A percentile compares a stretch with the other conserved stretches of the same genome.
These are phyloP conservation scores for Bombus impatiens DNA, from an alignment of 1,140 invertebrate species.

Conservation along the genomic window DNA sequence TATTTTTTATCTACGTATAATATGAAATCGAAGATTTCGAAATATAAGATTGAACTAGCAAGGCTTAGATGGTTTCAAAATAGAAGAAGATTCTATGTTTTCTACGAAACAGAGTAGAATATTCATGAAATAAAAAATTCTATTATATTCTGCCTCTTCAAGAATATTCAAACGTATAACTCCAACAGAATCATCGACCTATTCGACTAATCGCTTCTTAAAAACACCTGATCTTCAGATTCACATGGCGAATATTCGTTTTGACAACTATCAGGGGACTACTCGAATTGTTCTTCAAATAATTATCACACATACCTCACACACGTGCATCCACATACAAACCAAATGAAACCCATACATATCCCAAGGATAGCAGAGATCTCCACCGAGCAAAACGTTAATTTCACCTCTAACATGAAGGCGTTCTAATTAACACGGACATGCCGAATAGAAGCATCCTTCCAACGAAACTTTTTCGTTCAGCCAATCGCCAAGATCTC, in stretches of 20 bases:
- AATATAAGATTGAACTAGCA: not conserved
- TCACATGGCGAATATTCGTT: not conserved
- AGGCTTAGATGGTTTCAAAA: not conserved
- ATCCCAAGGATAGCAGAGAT: slow-evolving; percentile 8
- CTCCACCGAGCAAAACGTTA: slow-evolving; percentile 1
- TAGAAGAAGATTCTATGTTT: not conserved
- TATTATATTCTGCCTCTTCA: no score
- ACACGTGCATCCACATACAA: not conserved
- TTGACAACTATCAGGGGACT: not conserved
- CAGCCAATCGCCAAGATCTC: not conserved
- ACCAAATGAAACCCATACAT: not conserved
- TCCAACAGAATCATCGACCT: no score
- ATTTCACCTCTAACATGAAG: slow-evolving; percentile 22
- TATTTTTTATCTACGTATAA: not conserved
- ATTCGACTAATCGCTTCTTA: no score
- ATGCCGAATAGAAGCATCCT: not conserved
- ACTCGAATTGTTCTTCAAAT: slow-evolving; percentile 27
- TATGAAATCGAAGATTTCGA: not conserved
- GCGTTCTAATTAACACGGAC: slow-evolving; percentile 30
- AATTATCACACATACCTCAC: not conserved
- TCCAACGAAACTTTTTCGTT: not conserved
- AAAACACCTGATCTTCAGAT: not conserved
- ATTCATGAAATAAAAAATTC: no score
- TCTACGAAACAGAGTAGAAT: no score
- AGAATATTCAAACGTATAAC: no score